Base-by-base conservation (phyloP, 1,140 invertebrate genomes). In the Zaprionus ghesquierei region DNA sequence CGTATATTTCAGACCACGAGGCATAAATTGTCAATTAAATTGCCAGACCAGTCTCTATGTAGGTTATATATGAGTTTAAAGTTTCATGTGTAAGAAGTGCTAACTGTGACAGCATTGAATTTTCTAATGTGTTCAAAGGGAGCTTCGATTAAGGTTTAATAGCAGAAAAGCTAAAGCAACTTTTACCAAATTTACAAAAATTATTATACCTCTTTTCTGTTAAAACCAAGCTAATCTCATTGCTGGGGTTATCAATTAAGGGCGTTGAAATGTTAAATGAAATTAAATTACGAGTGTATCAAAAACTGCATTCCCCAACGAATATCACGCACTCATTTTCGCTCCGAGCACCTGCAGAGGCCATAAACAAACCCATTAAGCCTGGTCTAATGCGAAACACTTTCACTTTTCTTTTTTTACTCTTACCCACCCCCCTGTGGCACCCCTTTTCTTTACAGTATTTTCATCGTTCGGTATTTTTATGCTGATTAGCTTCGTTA, bases 401-500 rank as follows among this genome's bases (percentile, higher is more conserved):
- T 87, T 87, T 82, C 69, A 65, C 71, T 86, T 62, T 78, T n/a
- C 29, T 31, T 12, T 29, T 56, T 35, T 13, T 33, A 13, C 51
- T 31, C 9, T 8, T n/a, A 15, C 1, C n/a, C 22, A 29, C 10
- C 13, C 27, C 22, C 13, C 8, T n/a, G n/a, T n/a, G n/a, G n/a
- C n/a, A n/a, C 18, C 12, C 0, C 13, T 79, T 58, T 8, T 15
- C n/a, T 6, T 2, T n/a, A 0, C 0, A 2, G 35, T 41, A 41
- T 41, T 41, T 41, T 41, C 35, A 69, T 63, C 53, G 58, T 20
- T 25, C 46, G 31, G 72, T 55, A 77, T 89, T 84, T 79, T 89
- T 89, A 87, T 87, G 84, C 77, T 87, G 84, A 89, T 87, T 87
- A 89, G 85, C 70, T 75, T 73, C 68, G 79, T 89, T 89, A 87